A percentile compares a stretch with the other conserved stretches of the same genome.
Evolutionary conservation across 2,888 invertebrate species (phyloP).

Genomic region (Mesorhabditis spiculigera): DNA sequence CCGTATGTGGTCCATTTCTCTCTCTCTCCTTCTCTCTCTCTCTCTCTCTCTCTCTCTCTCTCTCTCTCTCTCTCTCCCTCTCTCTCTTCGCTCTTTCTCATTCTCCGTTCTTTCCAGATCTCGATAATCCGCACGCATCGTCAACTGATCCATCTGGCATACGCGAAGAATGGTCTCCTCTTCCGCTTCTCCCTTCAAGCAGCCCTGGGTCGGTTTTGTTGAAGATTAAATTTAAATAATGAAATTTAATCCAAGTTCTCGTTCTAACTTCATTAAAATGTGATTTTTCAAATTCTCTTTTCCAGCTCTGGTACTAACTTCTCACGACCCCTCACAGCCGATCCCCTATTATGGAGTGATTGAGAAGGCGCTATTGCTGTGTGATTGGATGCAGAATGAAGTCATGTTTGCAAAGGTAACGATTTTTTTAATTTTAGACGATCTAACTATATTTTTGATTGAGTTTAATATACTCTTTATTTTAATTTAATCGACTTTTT

Average conservation of each 20-base stretch:
- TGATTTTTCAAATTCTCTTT: not conserved
- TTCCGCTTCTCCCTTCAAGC: slow-evolving; percentile 37
- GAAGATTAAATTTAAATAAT: too few species aligned
- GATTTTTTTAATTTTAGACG: not conserved
- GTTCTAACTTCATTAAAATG: too few species aligned
- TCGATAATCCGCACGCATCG: slow-evolving; percentile 17
- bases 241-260: too few species aligned
- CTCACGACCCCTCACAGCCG: slow-evolving; percentile 10
- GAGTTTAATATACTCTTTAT: not conserved
- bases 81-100: slow-evolving; percentile 17
- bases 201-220: slow-evolving; percentile 29
- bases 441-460: too few species aligned
- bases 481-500: not conserved
- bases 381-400: slow-evolving; percentile 45
- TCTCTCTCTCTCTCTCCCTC: not conserved
- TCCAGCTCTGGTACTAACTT: slow-evolving; percentile 31
- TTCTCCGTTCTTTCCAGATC: slow-evolving; percentile 15
- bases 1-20: slow-evolving; percentile 7
- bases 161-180: slow-evolving; percentile 44
- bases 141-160: slow-evolving; percentile 38
- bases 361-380: slow-evolving; percentile 24
- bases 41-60: too few species aligned
- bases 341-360: slow-evolving; percentile 21
- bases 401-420: slow-evolving; percentile 35
- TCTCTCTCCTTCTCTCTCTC: too few species aligned